Evolutionary conservation across 2,797 vertebrate species (phyloP).

Genomic region (Parotocinclus haroldoi): DNA sequence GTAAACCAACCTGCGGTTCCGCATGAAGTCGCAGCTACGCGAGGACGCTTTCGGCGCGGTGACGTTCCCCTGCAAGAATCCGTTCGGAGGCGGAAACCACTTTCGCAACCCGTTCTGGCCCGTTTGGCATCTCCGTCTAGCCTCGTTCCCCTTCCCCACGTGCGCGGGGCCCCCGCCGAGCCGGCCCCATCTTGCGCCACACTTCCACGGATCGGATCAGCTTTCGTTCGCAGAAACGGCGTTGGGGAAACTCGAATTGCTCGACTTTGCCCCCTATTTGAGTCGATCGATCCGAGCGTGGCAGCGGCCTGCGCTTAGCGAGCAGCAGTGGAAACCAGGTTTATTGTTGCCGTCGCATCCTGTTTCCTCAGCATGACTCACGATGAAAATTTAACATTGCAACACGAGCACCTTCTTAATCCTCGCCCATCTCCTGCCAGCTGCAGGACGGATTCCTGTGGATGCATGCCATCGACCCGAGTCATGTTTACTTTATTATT

Average conservation of each 20-base stretch:
- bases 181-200: too few relatives aligned
- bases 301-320: conserved; percentile 22
- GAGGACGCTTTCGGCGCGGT: conserved; percentile 56
- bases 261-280: conserved; percentile 30
- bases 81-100: conserved; percentile 59
- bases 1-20: conserved; percentile 1
- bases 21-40: conserved; percentile 32
- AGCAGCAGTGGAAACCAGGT: conserved; percentile 48
- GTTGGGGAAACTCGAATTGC: conserved; percentile 60
- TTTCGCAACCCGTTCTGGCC: conserved; percentile 41
- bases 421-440: conserved; percentile 24
- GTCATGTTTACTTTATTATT: too few relatives aligned
- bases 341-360: conserved; percentile 28
- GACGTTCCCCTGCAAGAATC: conserved; percentile 60
- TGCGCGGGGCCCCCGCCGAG: conserved; percentile 25
- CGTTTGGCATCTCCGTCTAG: conserved; percentile 26
- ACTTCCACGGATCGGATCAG: conserved; percentile 59
- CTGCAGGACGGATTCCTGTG: background rate
- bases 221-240: conserved; percentile 69
- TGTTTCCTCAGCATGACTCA: conserved; percentile 56
- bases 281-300: conserved; percentile 47
- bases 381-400: conserved; percentile 50
- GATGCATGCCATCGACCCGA: too few relatives aligned
- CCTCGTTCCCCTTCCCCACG: conserved; percentile 40
- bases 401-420: conserved; percentile 50